phyloP scores from a whole-genome alignment of 2,797 vertebrate genomes.

The Micropoecilia bifurca region DNA sequence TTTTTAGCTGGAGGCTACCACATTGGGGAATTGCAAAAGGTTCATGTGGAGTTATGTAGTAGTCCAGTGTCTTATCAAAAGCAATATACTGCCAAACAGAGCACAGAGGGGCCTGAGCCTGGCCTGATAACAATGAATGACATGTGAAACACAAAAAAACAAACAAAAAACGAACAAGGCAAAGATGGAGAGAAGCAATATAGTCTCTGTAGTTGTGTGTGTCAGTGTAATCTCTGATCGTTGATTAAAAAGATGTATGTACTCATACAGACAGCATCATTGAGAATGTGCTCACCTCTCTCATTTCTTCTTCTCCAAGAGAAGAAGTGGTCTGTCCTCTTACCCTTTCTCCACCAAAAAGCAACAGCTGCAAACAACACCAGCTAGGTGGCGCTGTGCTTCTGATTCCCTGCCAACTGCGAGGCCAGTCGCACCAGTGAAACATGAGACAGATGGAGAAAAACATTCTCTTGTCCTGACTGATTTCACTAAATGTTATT shows the following conservation, averaged over 20 bases:
- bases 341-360: slow-evolving; percentile 36
- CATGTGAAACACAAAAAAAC: slow-evolving; percentile 28
- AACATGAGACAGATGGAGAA: slow-evolving; percentile 40
- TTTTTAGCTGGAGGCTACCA: slow-evolving; percentile 57
- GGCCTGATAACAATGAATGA: slow-evolving; percentile 53
- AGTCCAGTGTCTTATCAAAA: slow-evolving; percentile 52
- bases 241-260: slow-evolving; percentile 80
- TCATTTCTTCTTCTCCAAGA: slow-evolving; percentile 9
- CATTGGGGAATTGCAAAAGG: slow-evolving; percentile 41
- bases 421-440: not conserved
- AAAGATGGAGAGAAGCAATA: slow-evolving; percentile 14
- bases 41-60: slow-evolving; percentile 37
- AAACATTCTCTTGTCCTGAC: slow-evolving; percentile 6
- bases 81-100: slow-evolving; percentile 63
- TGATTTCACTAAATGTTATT: slow-evolving; percentile 5
- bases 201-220: slow-evolving; percentile 49
- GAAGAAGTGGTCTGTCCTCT: slow-evolving; percentile 40
- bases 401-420: not conserved
- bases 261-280: slow-evolving; percentile 64
- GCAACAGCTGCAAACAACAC: not conserved
- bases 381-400: not conserved
- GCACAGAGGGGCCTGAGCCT: slow-evolving; percentile 39
- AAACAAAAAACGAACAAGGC: not conserved
- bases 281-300: slow-evolving; percentile 58
- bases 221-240: slow-evolving; percentile 69